phyloP scores from a whole-genome alignment of 1,140 invertebrate genomes.

The Protaetia brevitarsis region DNA sequence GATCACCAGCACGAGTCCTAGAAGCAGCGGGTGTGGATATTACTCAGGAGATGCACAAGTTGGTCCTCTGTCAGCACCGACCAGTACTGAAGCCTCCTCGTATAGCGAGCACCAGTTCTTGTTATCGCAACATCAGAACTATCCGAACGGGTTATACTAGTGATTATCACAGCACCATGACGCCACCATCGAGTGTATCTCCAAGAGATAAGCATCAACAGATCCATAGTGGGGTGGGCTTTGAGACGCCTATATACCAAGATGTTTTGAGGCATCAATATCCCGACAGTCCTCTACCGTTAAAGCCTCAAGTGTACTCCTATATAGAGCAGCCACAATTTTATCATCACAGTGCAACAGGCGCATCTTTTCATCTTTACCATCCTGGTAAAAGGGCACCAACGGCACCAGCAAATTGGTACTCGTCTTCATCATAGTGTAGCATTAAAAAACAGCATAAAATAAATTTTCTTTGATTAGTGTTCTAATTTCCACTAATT shows the following conservation, averaged over 20 bases:
- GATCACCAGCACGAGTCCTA: constrained; percentile 54
- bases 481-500: constrained; percentile 33
- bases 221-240: constrained; percentile 47
- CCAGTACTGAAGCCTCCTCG: constrained; percentile 75
- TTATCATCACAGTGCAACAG: constrained; percentile 67
- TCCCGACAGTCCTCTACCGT: constrained; percentile 70
- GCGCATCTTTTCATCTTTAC: constrained; percentile 83
- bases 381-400: constrained; percentile 69
- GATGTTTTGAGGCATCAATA: constrained; percentile 62
- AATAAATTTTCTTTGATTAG: constrained; percentile 34
- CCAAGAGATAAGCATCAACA: constrained; percentile 81
- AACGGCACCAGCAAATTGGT: constrained; percentile 64
- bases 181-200: constrained; percentile 90
- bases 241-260: constrained; percentile 51
- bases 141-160: constrained; percentile 65
- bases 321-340: constrained; percentile 77
- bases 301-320: constrained; percentile 88
- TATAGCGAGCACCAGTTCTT: constrained; percentile 67
- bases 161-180: constrained; percentile 90
- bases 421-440: constrained; percentile 66
- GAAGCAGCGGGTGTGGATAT: constrained; percentile 47
- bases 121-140: constrained; percentile 58
- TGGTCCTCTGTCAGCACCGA: constrained; percentile 80
- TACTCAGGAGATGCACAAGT: constrained; percentile 47
- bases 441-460: constrained; percentile 21